These are phyloP conservation scores for Ornithoptera alexandrae DNA, from an alignment of 2,888 invertebrate species.

Conservation along the genomic window DNA sequence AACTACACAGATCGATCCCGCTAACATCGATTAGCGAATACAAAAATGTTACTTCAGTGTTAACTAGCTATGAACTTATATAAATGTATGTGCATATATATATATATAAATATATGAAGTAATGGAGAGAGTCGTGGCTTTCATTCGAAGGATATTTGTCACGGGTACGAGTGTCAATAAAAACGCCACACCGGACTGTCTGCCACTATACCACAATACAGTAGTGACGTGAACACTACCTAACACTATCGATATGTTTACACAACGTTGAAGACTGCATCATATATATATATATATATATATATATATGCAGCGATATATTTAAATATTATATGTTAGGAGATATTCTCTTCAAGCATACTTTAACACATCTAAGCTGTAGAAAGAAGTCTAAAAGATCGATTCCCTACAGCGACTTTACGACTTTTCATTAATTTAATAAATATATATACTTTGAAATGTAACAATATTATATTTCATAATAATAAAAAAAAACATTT, in stretches of 20 bases:
- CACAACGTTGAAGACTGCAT: not conserved
- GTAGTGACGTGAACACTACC: constrained; percentile 46
- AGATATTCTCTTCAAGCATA: no score
- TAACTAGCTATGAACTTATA: not conserved
- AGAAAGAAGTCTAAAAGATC: no score
- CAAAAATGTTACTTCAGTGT: not conserved
- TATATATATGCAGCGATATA: no score
- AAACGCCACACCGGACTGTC: constrained; percentile 78
- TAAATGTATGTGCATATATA: not conserved
- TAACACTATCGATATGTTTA: constrained; percentile 18
- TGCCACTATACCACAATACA: constrained; percentile 58
- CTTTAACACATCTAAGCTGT: no score
- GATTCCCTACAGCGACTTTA: no score
- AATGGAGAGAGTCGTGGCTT: constrained; percentile 43
- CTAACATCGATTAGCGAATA: not conserved
- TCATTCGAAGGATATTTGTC: constrained; percentile 73
- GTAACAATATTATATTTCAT: no score
- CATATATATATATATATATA: no score
- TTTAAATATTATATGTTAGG: no score
- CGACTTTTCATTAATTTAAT: no score
- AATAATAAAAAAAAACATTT: no score
- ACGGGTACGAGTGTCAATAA: constrained; percentile 78
- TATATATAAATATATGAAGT: constrained; percentile 23
- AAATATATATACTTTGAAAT: no score
- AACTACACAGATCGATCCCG: no score